phyloP scores from a whole-genome alignment of 1,140 invertebrate species.

The Nasonia vitripennis region DNA sequence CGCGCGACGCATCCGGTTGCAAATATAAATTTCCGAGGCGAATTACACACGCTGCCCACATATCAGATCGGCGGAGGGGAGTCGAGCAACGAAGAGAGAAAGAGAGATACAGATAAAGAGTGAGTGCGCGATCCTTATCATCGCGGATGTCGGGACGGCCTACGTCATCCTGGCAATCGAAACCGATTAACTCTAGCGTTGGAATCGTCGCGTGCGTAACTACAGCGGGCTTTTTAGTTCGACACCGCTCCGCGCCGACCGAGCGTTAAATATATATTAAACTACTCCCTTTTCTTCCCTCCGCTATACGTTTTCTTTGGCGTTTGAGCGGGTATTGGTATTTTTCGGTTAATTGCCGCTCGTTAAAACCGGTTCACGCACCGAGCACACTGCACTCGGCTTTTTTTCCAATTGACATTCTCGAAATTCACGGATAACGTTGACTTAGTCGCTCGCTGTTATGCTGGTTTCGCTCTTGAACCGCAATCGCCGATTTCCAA shows the following conservation, averaged over 20 bases:
- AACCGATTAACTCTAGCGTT: constrained; percentile 45
- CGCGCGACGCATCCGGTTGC: constrained; percentile 39
- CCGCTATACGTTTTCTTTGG: not conserved
- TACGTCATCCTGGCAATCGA: constrained; percentile 42
- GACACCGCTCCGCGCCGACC: not conserved
- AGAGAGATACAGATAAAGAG: not conserved
- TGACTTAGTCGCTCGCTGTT: not conserved
- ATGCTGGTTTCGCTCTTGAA: not conserved
- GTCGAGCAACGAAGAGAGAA: not conserved
- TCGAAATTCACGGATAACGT: not conserved
- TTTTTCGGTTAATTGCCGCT: constrained; percentile 40
- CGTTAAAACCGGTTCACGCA: constrained; percentile 3
- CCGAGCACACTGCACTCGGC: not conserved
- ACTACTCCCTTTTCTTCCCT: not conserved
- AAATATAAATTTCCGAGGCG: constrained; percentile 48
- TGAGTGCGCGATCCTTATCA: constrained; percentile 43
- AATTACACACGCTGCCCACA: not conserved
- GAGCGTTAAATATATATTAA: constrained; percentile 31
- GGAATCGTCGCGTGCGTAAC: constrained; percentile 19
- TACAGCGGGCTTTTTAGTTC: constrained; percentile 10
- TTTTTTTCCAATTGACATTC: not conserved
- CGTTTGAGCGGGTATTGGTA: constrained; percentile 21
- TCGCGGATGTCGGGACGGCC: constrained; percentile 2
- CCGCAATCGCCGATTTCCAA: too few species aligned
- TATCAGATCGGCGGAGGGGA: not conserved